Percentiles rank a stretch among this genome's conserved stretches.
Conservation (phyloP, 2,888 invertebrate genomes). For the Brachylomia viminalis region DNA sequence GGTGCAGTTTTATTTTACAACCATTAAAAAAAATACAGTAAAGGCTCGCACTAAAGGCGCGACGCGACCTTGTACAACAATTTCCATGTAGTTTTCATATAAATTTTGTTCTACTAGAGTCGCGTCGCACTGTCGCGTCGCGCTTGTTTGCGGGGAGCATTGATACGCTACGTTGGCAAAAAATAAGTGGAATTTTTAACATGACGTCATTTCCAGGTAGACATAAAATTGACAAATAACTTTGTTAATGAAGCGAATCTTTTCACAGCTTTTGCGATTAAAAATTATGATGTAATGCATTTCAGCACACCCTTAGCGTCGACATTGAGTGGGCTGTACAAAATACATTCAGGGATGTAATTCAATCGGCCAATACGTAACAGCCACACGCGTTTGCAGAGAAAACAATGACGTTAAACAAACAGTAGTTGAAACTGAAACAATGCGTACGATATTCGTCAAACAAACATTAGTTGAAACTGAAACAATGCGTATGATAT, state of each 20-base stretch:
- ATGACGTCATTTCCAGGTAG: neutral
- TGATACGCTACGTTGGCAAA: neutral
- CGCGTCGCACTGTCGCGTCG: no score
- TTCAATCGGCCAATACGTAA: no score
- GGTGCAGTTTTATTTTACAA: neutral
- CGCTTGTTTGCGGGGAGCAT: no score
- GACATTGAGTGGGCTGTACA: conserved; percentile 18
- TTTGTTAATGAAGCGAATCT: neutral
- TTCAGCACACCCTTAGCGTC: neutral
- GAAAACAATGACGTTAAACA: conserved; percentile 22
- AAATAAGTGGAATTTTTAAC: no score
- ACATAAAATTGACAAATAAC: neutral
- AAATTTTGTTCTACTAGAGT: no score
- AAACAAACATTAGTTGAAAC: neutral
- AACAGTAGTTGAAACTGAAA: conserved; percentile 29
- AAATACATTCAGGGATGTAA: conserved; percentile 1
- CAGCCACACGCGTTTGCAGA: conserved; percentile 9
- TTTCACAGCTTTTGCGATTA: neutral
- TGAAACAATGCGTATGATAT: conserved; percentile 11
- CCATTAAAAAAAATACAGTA: neutral
- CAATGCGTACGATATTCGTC: no score
- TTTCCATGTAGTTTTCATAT: no score
- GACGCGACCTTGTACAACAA: no score
- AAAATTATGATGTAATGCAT: neutral
- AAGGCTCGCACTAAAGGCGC: no score